These are phyloP conservation scores for Archilochus colubris DNA, from an alignment of 2,113 vertebrate species.

Conservation along the genomic window DNA sequence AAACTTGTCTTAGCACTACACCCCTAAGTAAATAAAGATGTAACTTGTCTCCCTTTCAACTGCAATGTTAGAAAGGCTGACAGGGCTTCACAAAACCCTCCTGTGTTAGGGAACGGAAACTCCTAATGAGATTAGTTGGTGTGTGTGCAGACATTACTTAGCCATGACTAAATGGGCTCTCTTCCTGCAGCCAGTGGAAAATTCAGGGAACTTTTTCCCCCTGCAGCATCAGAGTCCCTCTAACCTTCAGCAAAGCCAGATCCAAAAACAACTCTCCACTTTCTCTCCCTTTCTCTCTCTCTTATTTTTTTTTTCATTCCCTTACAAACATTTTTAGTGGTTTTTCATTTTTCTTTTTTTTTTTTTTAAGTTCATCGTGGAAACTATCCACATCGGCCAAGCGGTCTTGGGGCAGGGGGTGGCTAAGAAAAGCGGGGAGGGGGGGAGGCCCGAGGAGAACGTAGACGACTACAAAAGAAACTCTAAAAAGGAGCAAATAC, in stretches of 20 bases:
- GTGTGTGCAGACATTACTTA: conserved; percentile 96
- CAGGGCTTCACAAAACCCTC: conserved; percentile 86
- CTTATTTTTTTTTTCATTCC: neutral
- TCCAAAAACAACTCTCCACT: conserved; percentile 80
- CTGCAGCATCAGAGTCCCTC: conserved; percentile 82
- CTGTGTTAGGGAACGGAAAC: conserved; percentile 94
- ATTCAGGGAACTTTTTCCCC: conserved; percentile 86
- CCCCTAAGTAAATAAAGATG: conserved; percentile 75
- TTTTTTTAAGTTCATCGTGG: neutral
- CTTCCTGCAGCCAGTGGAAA: conserved; percentile 94
- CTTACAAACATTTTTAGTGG: conserved; percentile 18
- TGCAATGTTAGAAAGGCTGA: conserved; percentile 68
- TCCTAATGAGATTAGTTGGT: conserved; percentile 98
- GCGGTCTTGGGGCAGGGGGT: conserved; percentile 16
- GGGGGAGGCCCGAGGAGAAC: conserved; percentile 33
- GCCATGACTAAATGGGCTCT: conserved; percentile 93
- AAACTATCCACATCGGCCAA: conserved; percentile 38
- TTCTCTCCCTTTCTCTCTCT: conserved; percentile 57
- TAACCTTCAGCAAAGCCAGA: conserved; percentile 80
- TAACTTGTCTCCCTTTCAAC: conserved; percentile 71
- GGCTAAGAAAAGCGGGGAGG: neutral
- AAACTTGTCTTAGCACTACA: neutral
- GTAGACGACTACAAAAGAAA: conserved; percentile 81
- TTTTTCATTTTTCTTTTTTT: neutral
- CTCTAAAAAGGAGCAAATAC: conserved; percentile 78